These are phyloP conservation scores for Drosophila nannoptera DNA, from an alignment of 1,140 invertebrate species.

Conservation along the genomic window DNA sequence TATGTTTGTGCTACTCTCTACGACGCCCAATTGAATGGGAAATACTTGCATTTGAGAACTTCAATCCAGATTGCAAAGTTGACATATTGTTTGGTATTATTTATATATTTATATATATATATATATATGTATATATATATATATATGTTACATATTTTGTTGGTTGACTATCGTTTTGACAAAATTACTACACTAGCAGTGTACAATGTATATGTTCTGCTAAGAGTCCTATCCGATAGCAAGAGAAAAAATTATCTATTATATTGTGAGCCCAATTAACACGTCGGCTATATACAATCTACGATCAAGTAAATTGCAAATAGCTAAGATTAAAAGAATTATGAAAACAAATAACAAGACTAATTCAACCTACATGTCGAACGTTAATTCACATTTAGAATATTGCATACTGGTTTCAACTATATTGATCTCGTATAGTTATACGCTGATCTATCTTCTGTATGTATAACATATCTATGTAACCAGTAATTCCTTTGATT, in stretches of 20 bases:
- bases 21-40: constrained; percentile 66
- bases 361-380: constrained; percentile 54
- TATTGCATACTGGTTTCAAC: constrained; percentile 62
- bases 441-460: constrained; percentile 8
- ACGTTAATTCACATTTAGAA: constrained; percentile 57
- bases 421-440: constrained; percentile 39
- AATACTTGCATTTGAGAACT: constrained; percentile 10
- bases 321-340: constrained; percentile 53
- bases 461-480: constrained; percentile 9
- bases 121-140: too few relatives aligned
- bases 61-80: constrained; percentile 48
- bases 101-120: constrained; percentile 54
- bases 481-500: constrained; percentile 13
- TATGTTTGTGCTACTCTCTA: constrained; percentile 74
- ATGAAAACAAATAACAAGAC: constrained; percentile 66
- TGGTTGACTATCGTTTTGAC: constrained; percentile 20
- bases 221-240: constrained; percentile 15
- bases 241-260: constrained; percentile 20
- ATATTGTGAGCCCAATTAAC: constrained; percentile 66
- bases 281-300: constrained; percentile 60
- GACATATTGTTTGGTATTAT: constrained; percentile 37
- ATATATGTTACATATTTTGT: constrained; percentile 51
- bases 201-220: constrained; percentile 18
- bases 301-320: constrained; percentile 37
- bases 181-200: constrained; percentile 46